Evolutionary conservation across 1,140 invertebrate genomes (phyloP), one percentile per base, ranked within the genome.

Genomic region (Zaprionus lachaisei): DNA sequence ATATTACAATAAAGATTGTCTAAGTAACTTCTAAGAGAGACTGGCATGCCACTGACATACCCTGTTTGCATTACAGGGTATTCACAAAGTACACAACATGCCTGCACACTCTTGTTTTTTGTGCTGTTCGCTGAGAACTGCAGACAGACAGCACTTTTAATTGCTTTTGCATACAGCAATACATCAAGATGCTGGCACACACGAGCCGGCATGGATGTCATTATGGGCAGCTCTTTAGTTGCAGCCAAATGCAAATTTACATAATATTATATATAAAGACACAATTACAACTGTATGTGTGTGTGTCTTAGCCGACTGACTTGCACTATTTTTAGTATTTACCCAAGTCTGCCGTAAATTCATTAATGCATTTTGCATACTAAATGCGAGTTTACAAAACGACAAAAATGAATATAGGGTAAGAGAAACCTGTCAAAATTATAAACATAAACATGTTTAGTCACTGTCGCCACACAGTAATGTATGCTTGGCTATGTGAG

Each of bases 121-220:
- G 56, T 55, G 28, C 28, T 60, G 38, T 20, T 56, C 31, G 38
- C 64, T 37, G 64, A 55, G 31, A 70, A 61, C 69, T 67, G 74
- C 79, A 81, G 84, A 89, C 90, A 90, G 85, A 91, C 89, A 89
- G 89, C 91, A 79, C 65, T 91, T 89, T 91, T 91, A 91, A 91
- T 91, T 91, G 89, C 89, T 91, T 85, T 85, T 91, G 85, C 85
- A 91, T 82, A 90, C 82, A 83, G 85, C 85, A 90, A 89, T 90
- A 84, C 85, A 89, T 89, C 85, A 89, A 77, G 71, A 67, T 79
- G 80, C 71, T 68, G 72, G 78, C 84, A 78, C 75, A 78, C 79
- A 73, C 83, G 68, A 73, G 77, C 73, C 83, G 78, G 84, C 78
- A 78, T 60, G 76, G 79, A 62, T 80, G 72, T 83, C 73, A 80